A percentile compares a stretch with the other conserved stretches of the same genome.
phyloP scores from a whole-genome alignment of 1,140 invertebrate genomes.

The Magallana gigas region DNA sequence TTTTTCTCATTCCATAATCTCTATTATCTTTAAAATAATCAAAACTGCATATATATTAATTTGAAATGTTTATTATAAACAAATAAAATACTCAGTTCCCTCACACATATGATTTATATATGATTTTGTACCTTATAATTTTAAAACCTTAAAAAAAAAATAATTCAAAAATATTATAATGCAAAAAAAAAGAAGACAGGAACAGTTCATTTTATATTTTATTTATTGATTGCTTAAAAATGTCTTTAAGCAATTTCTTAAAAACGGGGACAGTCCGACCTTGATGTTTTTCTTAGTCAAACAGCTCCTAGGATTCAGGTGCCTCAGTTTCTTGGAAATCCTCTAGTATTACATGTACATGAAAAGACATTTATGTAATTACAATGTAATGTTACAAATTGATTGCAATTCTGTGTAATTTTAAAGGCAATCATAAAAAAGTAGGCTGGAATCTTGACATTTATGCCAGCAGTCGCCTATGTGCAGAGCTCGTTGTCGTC shows the following conservation, averaged over 20 bases:
- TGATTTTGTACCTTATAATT: too few species aligned
- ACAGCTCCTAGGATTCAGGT: background rate
- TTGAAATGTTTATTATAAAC: background rate
- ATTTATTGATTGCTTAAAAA: background rate
- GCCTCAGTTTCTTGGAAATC: background rate
- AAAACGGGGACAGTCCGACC: background rate
- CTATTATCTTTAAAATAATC: too few species aligned
- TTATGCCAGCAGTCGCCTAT: background rate
- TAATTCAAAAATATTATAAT: background rate
- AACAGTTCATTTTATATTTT: background rate
- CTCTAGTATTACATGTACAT: background rate
- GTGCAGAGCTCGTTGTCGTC: background rate
- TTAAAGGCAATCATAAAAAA: background rate
- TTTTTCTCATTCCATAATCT: too few species aligned
- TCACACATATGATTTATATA: too few species aligned
- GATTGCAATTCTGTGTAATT: background rate
- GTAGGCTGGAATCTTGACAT: background rate
- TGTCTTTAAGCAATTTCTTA: background rate
- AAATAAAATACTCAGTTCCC: too few species aligned
- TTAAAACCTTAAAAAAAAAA: background rate
- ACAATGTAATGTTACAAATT: background rate
- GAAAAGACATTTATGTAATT: background rate
- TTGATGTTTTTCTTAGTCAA: background rate
- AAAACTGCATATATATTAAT: background rate
- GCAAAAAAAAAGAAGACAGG: too few species aligned